Percentiles rank a stretch among this genome's conserved stretches.
Conservation (phyloP, 2,888 invertebrate genomes). For the Ceratothoa steindachneri region DNA sequence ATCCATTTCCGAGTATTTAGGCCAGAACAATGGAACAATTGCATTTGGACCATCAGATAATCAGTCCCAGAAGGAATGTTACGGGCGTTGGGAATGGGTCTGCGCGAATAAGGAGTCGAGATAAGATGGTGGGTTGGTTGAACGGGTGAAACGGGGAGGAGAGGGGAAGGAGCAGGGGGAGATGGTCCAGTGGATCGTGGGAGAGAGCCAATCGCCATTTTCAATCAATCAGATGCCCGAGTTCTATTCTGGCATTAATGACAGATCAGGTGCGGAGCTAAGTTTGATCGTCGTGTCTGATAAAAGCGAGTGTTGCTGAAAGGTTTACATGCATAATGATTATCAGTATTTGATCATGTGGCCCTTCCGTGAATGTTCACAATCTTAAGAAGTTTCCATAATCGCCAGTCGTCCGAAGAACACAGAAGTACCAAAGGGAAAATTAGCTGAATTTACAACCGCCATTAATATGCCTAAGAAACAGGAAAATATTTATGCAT, state of each 20-base stretch:
- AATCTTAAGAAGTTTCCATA: slow-evolving; percentile 10
- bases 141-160: neutral
- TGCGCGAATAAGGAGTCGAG: too few species aligned
- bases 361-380: slow-evolving; percentile 2
- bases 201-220: neutral
- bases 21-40: too few species aligned
- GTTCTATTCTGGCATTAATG: slow-evolving; percentile 8
- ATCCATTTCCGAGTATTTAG: too few species aligned
- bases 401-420: neutral
- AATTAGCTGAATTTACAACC: slow-evolving; percentile 5
- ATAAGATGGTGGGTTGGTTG: neutral
- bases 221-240: slow-evolving; percentile 7
- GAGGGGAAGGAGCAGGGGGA: neutral
- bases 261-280: neutral
- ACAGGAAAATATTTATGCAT: slow-evolving; percentile 2
- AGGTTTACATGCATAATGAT: slow-evolving; percentile 13
- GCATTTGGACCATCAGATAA: too few species aligned
- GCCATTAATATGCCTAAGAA: slow-evolving; percentile 10
- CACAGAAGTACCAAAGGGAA: slow-evolving; percentile 8
- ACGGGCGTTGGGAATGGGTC: too few species aligned
- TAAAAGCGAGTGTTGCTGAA: neutral
- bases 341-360: slow-evolving; percentile 7
- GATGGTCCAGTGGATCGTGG: neutral
- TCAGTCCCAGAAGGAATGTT: too few species aligned
- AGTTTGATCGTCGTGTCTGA: slow-evolving; percentile 3